These are phyloP conservation scores for Fopius arisanus DNA, from an alignment of 1,140 invertebrate species.

Conservation along the genomic window DNA sequence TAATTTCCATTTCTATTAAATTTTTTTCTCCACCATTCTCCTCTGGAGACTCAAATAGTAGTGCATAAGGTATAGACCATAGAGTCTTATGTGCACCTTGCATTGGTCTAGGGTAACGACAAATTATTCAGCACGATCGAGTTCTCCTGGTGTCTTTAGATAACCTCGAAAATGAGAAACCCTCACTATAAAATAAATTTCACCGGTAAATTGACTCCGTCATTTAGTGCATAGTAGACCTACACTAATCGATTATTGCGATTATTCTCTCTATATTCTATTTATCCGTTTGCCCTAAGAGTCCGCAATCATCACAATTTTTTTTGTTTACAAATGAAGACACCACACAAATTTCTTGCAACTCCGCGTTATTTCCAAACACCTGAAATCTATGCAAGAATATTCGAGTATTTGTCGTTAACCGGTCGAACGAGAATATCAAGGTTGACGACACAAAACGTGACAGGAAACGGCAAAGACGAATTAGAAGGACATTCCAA, in stretches of 20 bases:
- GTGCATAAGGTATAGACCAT: background rate
- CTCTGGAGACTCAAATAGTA: background rate
- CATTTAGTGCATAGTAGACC: background rate
- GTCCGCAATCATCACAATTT: no score
- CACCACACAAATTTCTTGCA: background rate
- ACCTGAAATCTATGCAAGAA: background rate
- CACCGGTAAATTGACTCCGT: slow-evolving; percentile 8
- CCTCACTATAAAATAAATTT: background rate
- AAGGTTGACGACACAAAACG: background rate
- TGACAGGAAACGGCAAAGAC: background rate
- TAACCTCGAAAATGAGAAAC: background rate
- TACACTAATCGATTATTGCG: background rate
- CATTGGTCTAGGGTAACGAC: slow-evolving; percentile 3
- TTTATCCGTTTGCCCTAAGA: no score
- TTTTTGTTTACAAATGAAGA: background rate
- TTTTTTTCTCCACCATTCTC: background rate
- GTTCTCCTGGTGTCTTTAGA: slow-evolving; percentile 3
- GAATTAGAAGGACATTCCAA: background rate
- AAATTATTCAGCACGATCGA: slow-evolving; percentile 24
- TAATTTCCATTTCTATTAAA: background rate
- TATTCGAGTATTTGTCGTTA: background rate
- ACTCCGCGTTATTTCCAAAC: background rate
- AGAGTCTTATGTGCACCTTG: background rate
- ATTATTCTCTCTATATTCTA: background rate
- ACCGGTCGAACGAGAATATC: background rate